These are phyloP conservation scores for Pachycephala philippinensis DNA, from an alignment of 2,113 vertebrate genomes.

Conservation along the genomic window DNA sequence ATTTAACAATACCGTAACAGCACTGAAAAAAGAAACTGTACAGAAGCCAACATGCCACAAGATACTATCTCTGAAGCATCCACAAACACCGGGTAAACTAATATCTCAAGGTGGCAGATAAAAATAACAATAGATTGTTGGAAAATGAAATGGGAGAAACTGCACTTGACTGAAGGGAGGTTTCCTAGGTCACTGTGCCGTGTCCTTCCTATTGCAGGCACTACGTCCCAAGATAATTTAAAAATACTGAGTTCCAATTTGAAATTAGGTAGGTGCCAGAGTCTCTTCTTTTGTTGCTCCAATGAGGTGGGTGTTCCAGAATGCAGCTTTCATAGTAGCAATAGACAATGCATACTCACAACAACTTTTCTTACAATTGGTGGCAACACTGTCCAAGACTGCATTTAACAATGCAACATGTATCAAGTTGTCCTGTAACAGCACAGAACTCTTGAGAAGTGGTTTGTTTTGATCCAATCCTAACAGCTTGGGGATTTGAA, in stretches of 20 bases:
- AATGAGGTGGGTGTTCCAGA: not conserved
- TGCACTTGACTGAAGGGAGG: not conserved
- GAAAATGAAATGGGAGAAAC: not conserved
- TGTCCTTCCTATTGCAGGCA: not conserved
- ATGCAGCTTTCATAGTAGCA: not conserved
- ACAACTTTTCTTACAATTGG: not conserved
- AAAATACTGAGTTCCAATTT: not conserved
- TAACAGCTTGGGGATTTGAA: not conserved
- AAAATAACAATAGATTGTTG: conserved; percentile 37
- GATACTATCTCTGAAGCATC: conserved; percentile 29
- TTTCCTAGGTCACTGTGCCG: not conserved
- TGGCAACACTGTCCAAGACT: not conserved
- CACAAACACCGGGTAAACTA: conserved; percentile 24
- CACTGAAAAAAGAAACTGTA: conserved; percentile 53
- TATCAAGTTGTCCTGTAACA: not conserved
- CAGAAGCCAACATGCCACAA: conserved; percentile 42
- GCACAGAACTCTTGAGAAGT: not conserved
- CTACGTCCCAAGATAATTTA: not conserved
- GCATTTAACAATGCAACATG: not conserved
- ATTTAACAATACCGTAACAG: conserved; percentile 1
- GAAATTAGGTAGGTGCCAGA: not conserved
- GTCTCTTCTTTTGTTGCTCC: not conserved
- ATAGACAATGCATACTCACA: not conserved
- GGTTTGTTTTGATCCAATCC: not conserved
- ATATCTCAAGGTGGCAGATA: conserved; percentile 27